phyloP scores from a whole-genome alignment of 2,113 vertebrate genomes.

The Zosterops japonicus region DNA sequence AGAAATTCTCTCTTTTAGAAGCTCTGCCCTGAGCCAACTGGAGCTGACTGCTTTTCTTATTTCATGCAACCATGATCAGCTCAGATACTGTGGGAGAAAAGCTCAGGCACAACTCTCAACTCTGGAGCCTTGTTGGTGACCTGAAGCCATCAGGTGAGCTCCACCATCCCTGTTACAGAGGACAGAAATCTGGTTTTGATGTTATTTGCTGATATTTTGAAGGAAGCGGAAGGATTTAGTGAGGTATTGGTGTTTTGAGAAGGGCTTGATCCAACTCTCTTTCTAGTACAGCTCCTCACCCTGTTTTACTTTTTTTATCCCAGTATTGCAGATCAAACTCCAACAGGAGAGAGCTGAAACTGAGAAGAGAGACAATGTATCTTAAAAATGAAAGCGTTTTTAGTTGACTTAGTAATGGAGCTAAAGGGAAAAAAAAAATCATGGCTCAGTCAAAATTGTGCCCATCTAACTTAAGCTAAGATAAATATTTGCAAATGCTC shows the following conservation, averaged over 20 bases:
- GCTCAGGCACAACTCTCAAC: fast-evolving
- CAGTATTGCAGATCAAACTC: background rate
- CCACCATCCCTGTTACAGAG: background rate
- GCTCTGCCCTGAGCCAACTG: background rate
- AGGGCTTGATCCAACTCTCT: background rate
- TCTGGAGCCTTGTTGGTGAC: fast-evolving
- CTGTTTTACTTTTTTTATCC: background rate
- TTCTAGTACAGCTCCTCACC: background rate
- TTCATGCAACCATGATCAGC: background rate
- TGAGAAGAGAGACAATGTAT: background rate
- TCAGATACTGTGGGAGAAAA: background rate
- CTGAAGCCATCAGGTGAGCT: background rate
- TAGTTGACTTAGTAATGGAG: background rate
- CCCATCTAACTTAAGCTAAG: background rate
- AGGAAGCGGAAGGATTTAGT: background rate
- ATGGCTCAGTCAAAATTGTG: background rate
- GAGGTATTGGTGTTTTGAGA: background rate
- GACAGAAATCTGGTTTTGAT: background rate
- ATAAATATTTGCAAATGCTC: background rate
- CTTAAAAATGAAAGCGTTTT: background rate
- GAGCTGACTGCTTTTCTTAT: background rate
- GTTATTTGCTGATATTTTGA: background rate
- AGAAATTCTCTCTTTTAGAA: background rate
- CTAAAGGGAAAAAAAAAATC: background rate
- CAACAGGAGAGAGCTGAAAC: background rate